phyloP scores from a whole-genome alignment of 92 coral and sea anemone species.

The Galaxea fascicularis region DNA sequence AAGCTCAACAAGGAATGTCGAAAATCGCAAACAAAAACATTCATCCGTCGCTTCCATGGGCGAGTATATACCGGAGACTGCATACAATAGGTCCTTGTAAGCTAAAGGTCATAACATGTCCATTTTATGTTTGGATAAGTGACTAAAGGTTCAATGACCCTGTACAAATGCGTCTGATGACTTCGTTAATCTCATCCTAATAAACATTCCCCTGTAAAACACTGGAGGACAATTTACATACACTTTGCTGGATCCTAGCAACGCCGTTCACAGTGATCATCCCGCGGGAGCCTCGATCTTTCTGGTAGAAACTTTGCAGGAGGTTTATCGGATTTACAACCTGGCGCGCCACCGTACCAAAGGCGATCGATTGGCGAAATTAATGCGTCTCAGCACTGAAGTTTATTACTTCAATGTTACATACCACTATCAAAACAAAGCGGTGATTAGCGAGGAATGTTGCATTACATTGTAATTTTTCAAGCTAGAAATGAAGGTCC shows the following conservation, averaged over 20 bases:
- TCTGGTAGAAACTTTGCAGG: neutral
- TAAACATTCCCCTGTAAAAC: conserved; percentile 18
- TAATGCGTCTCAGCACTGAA: neutral
- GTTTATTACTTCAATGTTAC: conserved; percentile 3
- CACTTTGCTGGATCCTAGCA: neutral
- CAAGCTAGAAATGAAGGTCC: neutral
- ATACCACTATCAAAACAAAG: conserved; percentile 34
- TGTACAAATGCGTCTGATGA: conserved; percentile 30
- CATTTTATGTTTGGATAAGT: neutral
- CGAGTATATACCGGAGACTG: neutral
- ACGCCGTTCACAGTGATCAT: neutral
- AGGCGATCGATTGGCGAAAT: no score
- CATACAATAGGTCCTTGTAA: conserved; percentile 8
- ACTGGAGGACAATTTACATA: neutral
- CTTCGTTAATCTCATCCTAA: conserved; percentile 18
- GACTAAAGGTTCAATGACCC: conserved; percentile 11
- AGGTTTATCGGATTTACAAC: neutral
- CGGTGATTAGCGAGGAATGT: neutral
- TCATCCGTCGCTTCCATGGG: neutral
- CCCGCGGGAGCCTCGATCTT: neutral
- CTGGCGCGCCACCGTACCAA: conserved; percentile 23
- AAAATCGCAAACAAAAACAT: neutral
- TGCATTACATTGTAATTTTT: conserved; percentile 1
- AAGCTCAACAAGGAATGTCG: neutral
- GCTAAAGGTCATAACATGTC: conserved; percentile 16